Evolutionary conservation across 2,888 invertebrate genomes (phyloP).

Genomic region (Drosophila kokeensis): DNA sequence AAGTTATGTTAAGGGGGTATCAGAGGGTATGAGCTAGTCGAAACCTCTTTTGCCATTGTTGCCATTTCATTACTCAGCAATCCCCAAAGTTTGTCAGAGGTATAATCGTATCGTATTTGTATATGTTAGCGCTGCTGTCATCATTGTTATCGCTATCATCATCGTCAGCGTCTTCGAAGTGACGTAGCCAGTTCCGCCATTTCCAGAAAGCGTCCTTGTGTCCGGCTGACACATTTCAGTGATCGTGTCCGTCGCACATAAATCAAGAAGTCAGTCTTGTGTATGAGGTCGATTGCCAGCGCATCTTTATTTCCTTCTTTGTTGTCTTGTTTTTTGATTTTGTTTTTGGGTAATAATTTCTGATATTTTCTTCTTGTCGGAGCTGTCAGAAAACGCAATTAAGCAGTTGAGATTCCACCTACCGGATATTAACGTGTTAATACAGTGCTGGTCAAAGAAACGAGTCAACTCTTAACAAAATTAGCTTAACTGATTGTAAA

Average conservation of each 20-base stretch:
- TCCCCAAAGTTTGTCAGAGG: not conserved
- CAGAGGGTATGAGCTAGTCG: not conserved
- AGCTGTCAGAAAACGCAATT: constrained; percentile 6
- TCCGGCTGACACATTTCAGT: constrained; percentile 27
- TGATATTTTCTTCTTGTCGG: constrained; percentile 4
- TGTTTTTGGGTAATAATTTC: constrained; percentile 1
- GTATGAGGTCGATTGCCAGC: constrained; percentile 16
- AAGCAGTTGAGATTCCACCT: constrained; percentile 13
- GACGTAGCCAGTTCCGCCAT: constrained; percentile 27
- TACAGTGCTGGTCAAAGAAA: constrained; percentile 17
- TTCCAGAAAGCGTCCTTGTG: constrained; percentile 35
- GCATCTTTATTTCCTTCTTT: constrained; percentile 21
- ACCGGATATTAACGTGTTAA: constrained; percentile 10
- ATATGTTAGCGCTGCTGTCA: not conserved
- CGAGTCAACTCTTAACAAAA: constrained; percentile 3
- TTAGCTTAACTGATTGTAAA: not conserved
- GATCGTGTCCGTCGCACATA: constrained; percentile 9
- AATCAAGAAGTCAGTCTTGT: constrained; percentile 8
- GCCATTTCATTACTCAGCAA: not conserved
- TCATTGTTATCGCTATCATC: constrained; percentile 1
- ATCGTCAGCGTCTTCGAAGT: not conserved
- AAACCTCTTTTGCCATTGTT: not conserved
- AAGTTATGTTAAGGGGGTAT: not conserved
- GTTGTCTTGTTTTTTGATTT: not conserved
- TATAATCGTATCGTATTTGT: not conserved